phyloP scores from a whole-genome alignment of 1,140 invertebrate species.

The Drosophila bipectinata region DNA sequence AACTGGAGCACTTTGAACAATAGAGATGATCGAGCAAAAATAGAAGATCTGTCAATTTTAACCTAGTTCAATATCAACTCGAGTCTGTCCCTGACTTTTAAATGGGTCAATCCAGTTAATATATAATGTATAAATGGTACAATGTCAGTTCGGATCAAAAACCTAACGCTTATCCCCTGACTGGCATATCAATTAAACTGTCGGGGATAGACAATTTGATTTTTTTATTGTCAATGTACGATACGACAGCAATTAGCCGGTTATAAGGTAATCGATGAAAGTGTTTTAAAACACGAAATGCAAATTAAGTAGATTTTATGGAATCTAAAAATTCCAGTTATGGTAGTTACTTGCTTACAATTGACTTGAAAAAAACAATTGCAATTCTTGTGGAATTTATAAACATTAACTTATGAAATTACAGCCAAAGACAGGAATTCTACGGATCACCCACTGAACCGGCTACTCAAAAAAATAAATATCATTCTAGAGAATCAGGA shows the following conservation, averaged over 20 bases:
- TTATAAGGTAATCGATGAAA: conserved; percentile 19
- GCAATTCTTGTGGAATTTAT: neutral
- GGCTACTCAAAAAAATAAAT: conserved; percentile 28
- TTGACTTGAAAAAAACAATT: neutral
- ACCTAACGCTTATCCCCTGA: conserved; percentile 28
- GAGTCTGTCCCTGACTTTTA: conserved; percentile 17
- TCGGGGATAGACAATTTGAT: neutral
- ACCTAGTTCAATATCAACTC: conserved; percentile 11
- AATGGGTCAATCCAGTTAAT: conserved; percentile 40
- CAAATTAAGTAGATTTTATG: neutral
- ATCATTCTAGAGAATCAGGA: conserved; percentile 60
- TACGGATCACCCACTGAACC: conserved; percentile 41
- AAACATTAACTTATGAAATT: neutral
- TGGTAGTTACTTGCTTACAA: neutral
- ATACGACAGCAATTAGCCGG: conserved; percentile 25
- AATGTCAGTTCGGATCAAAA: conserved; percentile 26
- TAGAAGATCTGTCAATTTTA: neutral
- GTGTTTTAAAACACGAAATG: conserved; percentile 18
- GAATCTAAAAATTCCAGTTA: conserved; percentile 12
- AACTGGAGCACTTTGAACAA: conserved; percentile 9
- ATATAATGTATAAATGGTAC: conserved; percentile 14
- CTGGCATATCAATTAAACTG: conserved; percentile 21
- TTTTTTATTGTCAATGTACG: neutral
- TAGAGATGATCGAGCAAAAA: conserved; percentile 13
- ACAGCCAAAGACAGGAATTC: conserved; percentile 5